Evolutionary conservation across 2,797 vertebrate genomes (phyloP).

Genomic region (Brachyrhaphis roseni): DNA sequence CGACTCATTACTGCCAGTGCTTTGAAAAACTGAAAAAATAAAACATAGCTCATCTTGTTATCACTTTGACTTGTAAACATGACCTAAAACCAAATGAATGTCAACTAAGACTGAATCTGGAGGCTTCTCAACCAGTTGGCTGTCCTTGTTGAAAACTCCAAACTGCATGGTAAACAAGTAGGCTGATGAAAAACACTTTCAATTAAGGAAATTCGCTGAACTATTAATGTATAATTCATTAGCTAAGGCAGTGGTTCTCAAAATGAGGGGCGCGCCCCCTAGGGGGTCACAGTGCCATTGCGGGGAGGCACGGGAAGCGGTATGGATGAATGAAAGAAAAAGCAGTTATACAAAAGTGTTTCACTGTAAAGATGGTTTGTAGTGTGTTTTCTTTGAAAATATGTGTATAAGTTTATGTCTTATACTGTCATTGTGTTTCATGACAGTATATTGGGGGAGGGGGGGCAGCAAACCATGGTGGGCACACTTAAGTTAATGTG

Average conservation of each 20-base stretch:
- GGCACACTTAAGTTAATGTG: no score
- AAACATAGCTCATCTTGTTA: conserved; percentile 25
- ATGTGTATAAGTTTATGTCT: no score
- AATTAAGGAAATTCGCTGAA: conserved; percentile 46
- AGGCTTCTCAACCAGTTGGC: conserved; percentile 13
- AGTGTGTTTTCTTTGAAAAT: no score
- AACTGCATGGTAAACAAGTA: conserved; percentile 6
- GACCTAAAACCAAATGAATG: conserved; percentile 28
- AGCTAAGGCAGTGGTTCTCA: background rate
- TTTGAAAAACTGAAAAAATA: conserved; percentile 20
- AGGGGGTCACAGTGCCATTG: no score
- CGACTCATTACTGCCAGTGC: conserved; percentile 35
- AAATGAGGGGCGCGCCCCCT: no score
- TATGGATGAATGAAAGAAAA: no score
- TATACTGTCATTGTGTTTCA: no score
- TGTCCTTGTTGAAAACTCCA: background rate
- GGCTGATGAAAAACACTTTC: conserved; percentile 22
- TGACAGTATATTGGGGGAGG: no score
- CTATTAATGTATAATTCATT: conserved; percentile 31
- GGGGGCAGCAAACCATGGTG: no score
- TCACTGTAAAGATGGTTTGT: no score
- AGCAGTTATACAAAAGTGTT: no score
- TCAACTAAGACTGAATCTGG: background rate
- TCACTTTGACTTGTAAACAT: conserved; percentile 24
- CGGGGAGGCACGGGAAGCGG: no score